Base-by-base conservation (phyloP, 2,888 invertebrate genomes). In the Rhodophaea formosa region DNA sequence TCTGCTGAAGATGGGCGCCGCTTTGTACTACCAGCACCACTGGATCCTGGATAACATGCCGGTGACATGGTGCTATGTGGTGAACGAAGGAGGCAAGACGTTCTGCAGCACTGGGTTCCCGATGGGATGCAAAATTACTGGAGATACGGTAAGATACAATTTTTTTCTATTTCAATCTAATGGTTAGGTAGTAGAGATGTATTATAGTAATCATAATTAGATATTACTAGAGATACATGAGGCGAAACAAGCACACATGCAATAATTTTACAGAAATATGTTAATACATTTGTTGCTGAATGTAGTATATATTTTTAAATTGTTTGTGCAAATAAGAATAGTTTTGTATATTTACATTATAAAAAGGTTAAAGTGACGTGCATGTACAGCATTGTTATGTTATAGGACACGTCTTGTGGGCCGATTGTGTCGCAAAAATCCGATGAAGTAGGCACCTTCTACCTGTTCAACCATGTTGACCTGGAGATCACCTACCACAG, bases 11-110 rank as follows among this genome's bases (percentile, higher is more conserved):
- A 96, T 96, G 88, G 99, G 98, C 61, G 97, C 98, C 92, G 95
- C 95, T 60, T 92, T 98, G 56, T 99, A 99, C 84, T 99, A 99
- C 84, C 97, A 99, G 74, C 99, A 99, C 86, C 99, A 99, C 84
- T 99, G 99, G 99, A 97, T 97, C 72, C 93, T 97, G 63, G 99
- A 99, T 87, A 99, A 99, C 82, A 99, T 99, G 99, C 99, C 99
- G 0, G 97, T 99, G 1, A 99, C 99, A 0, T 99, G 97, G 96
- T 99, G 99, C 84, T 98, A 97, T 82, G 77, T 94, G 58, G 95
- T 96, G 62, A 95, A 94, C 69, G 94, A 95, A 65, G 88, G 86
- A 47, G 92, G 92, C 14, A 93, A 94, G 67, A 95, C 94, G 62
- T 97, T 96, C 79, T 99, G 99, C 82, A 96, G 96, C 63, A 97